Evolutionary conservation across 2,797 vertebrate genomes (phyloP).

Genomic region (Periophthalmus magnuspinnatus): DNA sequence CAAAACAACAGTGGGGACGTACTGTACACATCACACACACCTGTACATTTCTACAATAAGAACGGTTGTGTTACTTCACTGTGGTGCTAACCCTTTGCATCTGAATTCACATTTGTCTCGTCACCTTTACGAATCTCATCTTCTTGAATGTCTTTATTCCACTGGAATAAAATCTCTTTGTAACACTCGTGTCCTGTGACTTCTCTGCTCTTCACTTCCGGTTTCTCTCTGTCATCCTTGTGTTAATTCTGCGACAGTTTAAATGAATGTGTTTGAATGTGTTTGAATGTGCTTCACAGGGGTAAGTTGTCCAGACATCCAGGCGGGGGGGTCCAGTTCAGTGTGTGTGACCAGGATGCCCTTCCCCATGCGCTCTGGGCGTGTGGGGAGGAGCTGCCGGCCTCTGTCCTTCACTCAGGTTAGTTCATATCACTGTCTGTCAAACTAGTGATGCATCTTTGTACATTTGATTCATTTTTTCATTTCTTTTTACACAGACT

Average conservation of each 20-base stretch:
- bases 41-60: slow-evolving; percentile 43
- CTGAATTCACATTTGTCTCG: slow-evolving; percentile 51
- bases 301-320: slow-evolving; percentile 69
- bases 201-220: slow-evolving; percentile 45
- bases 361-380: slow-evolving; percentile 43
- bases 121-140: slow-evolving; percentile 36
- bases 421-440: slow-evolving; percentile 18
- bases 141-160: slow-evolving; percentile 62
- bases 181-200: slow-evolving; percentile 50
- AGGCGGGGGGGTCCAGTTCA: slow-evolving; percentile 40
- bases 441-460: background rate
- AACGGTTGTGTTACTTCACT: slow-evolving; percentile 49
- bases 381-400: slow-evolving; percentile 46
- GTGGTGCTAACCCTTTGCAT: slow-evolving; percentile 60
- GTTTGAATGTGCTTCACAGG: slow-evolving; percentile 65
- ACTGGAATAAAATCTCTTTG: slow-evolving; percentile 72
- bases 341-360: slow-evolving; percentile 49
- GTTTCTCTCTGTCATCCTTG: slow-evolving; percentile 14
- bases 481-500: slow-evolving; percentile 56
- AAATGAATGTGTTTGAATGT: background rate
- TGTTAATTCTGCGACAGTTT: slow-evolving; percentile 3
- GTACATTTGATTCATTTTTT: slow-evolving; percentile 21
- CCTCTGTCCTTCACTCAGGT: slow-evolving; percentile 52
- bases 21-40: slow-evolving; percentile 47
- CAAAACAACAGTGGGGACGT: slow-evolving; percentile 13